These are phyloP conservation scores for Terrapene triunguis DNA, from an alignment of 2,113 vertebrate genomes.

Conservation along the genomic window DNA sequence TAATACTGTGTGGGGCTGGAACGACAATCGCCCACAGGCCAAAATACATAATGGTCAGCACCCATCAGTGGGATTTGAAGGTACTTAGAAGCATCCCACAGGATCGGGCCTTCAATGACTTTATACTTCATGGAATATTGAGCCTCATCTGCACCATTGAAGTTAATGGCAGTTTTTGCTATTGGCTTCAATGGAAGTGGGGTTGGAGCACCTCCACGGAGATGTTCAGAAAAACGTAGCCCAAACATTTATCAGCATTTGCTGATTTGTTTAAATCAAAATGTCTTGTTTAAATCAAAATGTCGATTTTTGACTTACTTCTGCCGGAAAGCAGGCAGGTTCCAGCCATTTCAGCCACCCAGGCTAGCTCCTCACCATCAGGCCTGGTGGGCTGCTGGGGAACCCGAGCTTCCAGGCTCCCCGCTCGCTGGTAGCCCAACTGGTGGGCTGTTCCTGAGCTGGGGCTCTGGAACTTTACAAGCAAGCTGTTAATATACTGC, in stretches of 20 bases:
- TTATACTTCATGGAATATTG: not conserved
- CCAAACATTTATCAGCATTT: not conserved
- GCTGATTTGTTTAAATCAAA: not conserved
- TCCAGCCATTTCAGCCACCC: not conserved
- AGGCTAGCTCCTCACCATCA: not conserved
- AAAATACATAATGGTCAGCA: not conserved
- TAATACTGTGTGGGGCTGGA: not conserved
- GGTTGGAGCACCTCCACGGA: not conserved
- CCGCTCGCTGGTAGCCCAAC: not conserved
- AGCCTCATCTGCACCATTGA: not conserved
- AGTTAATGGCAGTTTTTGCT: not conserved
- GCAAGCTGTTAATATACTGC: not conserved
- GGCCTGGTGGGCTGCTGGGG: not conserved
- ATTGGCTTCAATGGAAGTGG: not conserved
- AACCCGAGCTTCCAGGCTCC: not conserved
- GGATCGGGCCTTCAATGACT: not conserved
- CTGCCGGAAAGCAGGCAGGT: not conserved
- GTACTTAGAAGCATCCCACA: not conserved
- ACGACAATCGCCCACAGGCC: not conserved
- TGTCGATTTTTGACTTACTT: not conserved
- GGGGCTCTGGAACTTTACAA: not conserved
- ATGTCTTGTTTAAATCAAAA: not conserved
- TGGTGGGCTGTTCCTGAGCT: not conserved
- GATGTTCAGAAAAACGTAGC: not conserved
- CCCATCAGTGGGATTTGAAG: not conserved